These are phyloP conservation scores for Podabrus alpinus DNA, from an alignment of 2,888 invertebrate genomes.

Conservation along the genomic window DNA sequence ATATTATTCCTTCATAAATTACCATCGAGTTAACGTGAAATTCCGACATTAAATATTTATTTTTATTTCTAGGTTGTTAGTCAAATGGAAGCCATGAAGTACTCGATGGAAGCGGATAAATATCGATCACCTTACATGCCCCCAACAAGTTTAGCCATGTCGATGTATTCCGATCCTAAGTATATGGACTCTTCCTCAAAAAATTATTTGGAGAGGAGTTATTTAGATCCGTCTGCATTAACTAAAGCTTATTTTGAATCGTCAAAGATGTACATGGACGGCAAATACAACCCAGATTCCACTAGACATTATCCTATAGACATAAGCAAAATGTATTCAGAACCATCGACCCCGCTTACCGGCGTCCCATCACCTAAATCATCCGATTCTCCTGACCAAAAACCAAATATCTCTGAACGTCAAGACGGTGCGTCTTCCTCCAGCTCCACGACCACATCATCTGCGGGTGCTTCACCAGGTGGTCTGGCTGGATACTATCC, in stretches of 20 bases:
- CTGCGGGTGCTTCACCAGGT: conserved; percentile 68
- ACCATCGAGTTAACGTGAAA: not conserved
- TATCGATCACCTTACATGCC: conserved; percentile 73
- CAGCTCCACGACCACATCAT: conserved; percentile 61
- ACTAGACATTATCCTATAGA: conserved; percentile 62
- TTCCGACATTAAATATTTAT: conserved; percentile 20
- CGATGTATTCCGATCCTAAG: conserved; percentile 76
- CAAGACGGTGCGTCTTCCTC: conserved; percentile 59
- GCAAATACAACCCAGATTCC: conserved; percentile 52
- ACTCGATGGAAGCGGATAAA: conserved; percentile 77
- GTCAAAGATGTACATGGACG: conserved; percentile 75
- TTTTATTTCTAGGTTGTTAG: conserved; percentile 68
- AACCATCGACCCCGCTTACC: conserved; percentile 54
- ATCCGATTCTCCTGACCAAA: conserved; percentile 61
- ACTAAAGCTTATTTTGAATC: conserved; percentile 74
- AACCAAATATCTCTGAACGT: conserved; percentile 47
- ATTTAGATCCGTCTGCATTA: conserved; percentile 70
- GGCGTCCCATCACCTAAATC: conserved; percentile 52
- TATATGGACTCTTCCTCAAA: conserved; percentile 64
- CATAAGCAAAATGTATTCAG: conserved; percentile 69
- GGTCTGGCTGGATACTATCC: conserved; percentile 62
- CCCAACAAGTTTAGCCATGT: conserved; percentile 64
- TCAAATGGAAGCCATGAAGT: conserved; percentile 79
- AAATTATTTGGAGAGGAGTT: conserved; percentile 65
- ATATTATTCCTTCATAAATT: not conserved